Conservation (phyloP, 2,888 invertebrate species). For the Ormyrus thymus region DNA sequence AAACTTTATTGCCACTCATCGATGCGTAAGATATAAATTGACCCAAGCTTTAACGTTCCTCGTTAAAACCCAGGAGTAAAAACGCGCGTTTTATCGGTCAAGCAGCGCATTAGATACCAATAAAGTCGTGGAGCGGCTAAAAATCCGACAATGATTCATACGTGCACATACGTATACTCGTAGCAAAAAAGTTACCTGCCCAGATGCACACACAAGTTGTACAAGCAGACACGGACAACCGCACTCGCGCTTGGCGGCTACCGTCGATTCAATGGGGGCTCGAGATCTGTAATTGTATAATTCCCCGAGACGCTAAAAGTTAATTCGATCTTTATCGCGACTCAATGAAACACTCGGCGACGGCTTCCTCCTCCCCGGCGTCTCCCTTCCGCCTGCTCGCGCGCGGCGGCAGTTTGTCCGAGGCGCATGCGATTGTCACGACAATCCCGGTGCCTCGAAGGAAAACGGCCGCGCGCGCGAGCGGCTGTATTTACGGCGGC, state of each 20-base stretch:
- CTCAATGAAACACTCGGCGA: constrained; percentile 45
- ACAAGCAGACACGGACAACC: neutral
- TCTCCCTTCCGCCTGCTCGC: neutral
- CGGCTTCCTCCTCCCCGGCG: neutral
- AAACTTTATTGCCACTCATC: too few relatives aligned
- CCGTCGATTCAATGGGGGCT: neutral
- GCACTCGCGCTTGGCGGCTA: neutral
- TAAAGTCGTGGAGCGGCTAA: too few relatives aligned
- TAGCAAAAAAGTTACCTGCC: constrained; percentile 1
- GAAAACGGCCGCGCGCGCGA: neutral
- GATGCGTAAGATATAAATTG: too few relatives aligned
- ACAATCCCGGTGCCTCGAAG: constrained; percentile 42
- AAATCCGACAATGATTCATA: too few relatives aligned
- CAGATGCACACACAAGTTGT: neutral
- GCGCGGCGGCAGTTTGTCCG: constrained; percentile 43
- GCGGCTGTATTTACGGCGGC: constrained; percentile 35
- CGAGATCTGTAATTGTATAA: constrained; percentile 35
- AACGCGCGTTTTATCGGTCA: too few relatives aligned
- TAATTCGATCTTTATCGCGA: constrained; percentile 48
- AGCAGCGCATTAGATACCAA: too few relatives aligned
- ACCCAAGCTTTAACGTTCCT: too few relatives aligned
- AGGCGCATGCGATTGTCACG: constrained; percentile 45
- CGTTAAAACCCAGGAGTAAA: too few relatives aligned
- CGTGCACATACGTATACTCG: neutral
- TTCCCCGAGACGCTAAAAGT: constrained; percentile 43